A percentile compares a stretch with the other conserved stretches of the same genome.
phyloP scores from a whole-genome alignment of 1,140 invertebrate genomes.

The Orchesella cincta region DNA sequence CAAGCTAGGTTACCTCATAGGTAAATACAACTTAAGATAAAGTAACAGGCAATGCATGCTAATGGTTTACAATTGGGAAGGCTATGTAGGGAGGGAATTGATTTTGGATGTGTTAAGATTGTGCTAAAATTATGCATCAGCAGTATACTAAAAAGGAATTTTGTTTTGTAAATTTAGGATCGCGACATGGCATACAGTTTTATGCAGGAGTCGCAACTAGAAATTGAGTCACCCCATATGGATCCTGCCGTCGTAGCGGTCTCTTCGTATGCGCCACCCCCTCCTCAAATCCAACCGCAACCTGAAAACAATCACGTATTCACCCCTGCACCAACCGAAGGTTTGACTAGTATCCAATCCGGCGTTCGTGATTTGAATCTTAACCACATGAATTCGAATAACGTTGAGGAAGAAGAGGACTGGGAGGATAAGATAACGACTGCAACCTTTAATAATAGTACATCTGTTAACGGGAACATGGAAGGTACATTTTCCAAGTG shows the following conservation, averaged over 20 bases:
- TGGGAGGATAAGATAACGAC: background rate
- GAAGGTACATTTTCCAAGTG: background rate
- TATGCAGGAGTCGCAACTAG: constrained; percentile 49
- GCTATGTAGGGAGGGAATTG: too few species aligned
- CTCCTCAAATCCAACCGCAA: constrained; percentile 10
- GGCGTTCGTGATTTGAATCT: constrained; percentile 16
- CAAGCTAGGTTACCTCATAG: too few species aligned
- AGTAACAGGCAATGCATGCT: too few species aligned
- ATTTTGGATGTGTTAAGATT: too few species aligned
- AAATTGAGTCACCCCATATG: constrained; percentile 45
- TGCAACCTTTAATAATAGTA: background rate
- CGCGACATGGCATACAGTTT: constrained; percentile 40
- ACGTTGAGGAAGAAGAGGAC: background rate
- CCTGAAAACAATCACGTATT: constrained; percentile 9
- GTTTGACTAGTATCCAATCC: background rate
- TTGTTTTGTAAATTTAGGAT: constrained; percentile 19
- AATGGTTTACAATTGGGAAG: too few species aligned
- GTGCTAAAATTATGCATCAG: background rate
- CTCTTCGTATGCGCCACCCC: constrained; percentile 38
- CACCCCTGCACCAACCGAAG: background rate
- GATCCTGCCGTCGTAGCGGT: constrained; percentile 51
- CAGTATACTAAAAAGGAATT: background rate
- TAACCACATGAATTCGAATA: constrained; percentile 1
- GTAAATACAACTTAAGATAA: too few species aligned
- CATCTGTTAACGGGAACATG: constrained; percentile 16